Conservation (phyloP, 2,888 invertebrate species). For the Macrophya alboannulata region DNA sequence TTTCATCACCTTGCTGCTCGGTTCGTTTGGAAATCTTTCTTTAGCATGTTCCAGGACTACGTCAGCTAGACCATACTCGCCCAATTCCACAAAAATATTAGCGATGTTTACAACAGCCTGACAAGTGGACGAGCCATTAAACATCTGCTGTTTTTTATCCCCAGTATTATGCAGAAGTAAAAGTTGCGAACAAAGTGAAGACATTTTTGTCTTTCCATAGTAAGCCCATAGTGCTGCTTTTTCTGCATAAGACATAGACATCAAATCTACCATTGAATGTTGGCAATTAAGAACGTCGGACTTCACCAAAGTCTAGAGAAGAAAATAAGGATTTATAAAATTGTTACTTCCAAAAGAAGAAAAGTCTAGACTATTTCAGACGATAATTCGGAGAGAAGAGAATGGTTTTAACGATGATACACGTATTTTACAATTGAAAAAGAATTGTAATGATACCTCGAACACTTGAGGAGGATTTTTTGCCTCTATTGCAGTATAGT, state of each 20-base stretch:
- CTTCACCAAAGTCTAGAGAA: slow-evolving; percentile 87
- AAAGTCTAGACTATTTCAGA: neutral
- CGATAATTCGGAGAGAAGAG: neutral
- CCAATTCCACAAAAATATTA: slow-evolving; percentile 81
- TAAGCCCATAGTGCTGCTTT: slow-evolving; percentile 93
- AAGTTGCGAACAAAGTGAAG: slow-evolving; percentile 90
- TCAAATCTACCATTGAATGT: slow-evolving; percentile 91
- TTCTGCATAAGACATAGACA: slow-evolving; percentile 90
- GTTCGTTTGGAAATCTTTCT: slow-evolving; percentile 85
- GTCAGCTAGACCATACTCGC: slow-evolving; percentile 83
- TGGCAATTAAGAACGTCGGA: slow-evolving; percentile 94
- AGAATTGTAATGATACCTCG: slow-evolving; percentile 79
- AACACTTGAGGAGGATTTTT: slow-evolving; percentile 86
- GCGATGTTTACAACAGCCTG: slow-evolving; percentile 87
- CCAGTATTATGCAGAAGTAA: slow-evolving; percentile 90
- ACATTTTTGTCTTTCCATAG: slow-evolving; percentile 94
- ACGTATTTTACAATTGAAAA: slow-evolving; percentile 16
- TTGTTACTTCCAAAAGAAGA: neutral
- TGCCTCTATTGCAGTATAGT: slow-evolving; percentile 87
- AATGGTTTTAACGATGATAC: neutral
- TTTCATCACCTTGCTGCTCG: slow-evolving; percentile 76
- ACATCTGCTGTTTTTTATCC: slow-evolving; percentile 81
- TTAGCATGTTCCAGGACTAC: slow-evolving; percentile 85
- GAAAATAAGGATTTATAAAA: slow-evolving; percentile 64
- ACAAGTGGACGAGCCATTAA: slow-evolving; percentile 87